Percentiles rank a stretch among this genome's conserved stretches.
phyloP scores from a whole-genome alignment of 2,888 invertebrate species.

The Synanthedon formicaeformis region DNA sequence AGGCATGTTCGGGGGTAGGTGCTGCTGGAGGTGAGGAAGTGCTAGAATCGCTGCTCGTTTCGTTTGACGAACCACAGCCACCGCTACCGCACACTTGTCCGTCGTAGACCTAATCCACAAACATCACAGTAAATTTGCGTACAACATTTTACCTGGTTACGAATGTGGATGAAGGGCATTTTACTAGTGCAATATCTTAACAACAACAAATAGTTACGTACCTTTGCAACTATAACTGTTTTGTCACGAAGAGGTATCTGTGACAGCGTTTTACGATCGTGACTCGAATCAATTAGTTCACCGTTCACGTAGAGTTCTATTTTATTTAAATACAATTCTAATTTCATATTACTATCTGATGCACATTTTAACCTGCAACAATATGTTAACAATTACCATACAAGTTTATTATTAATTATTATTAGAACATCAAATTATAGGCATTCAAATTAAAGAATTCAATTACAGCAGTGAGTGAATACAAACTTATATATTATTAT shows the following conservation, averaged over 20 bases:
- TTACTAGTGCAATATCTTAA: too few relatives aligned
- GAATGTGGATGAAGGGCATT: too few relatives aligned
- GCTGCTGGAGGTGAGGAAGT: constrained; percentile 91
- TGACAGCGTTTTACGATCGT: constrained; percentile 88
- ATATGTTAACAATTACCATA: neutral
- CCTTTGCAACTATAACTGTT: constrained; percentile 76
- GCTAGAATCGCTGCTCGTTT: constrained; percentile 95
- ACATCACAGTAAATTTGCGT: neutral
- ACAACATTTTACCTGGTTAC: neutral
- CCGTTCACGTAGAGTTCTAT: constrained; percentile 92
- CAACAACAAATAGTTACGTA: constrained; percentile 13
- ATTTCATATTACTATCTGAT: constrained; percentile 77
- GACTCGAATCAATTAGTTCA: constrained; percentile 86
- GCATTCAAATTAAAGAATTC: too few relatives aligned
- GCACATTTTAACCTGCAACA: constrained; percentile 56
- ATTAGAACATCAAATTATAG: too few relatives aligned
- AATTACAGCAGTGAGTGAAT: too few relatives aligned
- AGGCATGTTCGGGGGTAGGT: constrained; percentile 87
- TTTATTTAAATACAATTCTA: constrained; percentile 92
- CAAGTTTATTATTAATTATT: too few relatives aligned
- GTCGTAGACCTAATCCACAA: constrained; percentile 42
- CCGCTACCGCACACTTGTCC: constrained; percentile 62
- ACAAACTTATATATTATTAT: too few relatives aligned
- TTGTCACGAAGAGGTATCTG: constrained; percentile 90
- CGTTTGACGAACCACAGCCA: constrained; percentile 69